These are phyloP conservation scores for Popillia japonica DNA, from an alignment of 1,140 invertebrate genomes.

Conservation along the genomic window DNA sequence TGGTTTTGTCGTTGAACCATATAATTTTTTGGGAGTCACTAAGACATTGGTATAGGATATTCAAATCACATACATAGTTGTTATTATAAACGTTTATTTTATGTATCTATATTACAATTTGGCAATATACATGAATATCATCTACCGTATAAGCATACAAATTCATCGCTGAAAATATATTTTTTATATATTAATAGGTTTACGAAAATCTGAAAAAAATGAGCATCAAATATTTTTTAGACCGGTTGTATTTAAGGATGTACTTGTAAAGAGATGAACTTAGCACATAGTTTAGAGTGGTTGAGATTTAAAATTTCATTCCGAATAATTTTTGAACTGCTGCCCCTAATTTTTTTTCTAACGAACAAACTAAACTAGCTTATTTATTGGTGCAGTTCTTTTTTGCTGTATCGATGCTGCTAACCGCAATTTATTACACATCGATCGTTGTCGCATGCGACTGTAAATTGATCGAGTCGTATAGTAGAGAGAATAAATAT, in stretches of 20 bases:
- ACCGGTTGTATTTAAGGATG: no score
- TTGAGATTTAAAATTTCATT: neutral
- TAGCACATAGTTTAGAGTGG: no score
- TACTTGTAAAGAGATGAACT: no score
- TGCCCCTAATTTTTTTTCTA: neutral
- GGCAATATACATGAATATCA: constrained; percentile 51
- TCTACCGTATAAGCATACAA: constrained; percentile 51
- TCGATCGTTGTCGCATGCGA: neutral
- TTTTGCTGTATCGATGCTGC: neutral
- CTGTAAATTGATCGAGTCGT: constrained; percentile 1
- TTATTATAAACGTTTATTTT: constrained; percentile 51
- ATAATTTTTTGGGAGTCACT: no score
- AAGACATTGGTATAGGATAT: no score
- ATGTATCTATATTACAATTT: constrained; percentile 51
- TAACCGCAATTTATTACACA: neutral
- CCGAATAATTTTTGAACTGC: neutral
- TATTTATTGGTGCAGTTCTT: neutral
- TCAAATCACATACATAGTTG: constrained; percentile 12
- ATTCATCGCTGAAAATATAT: constrained; percentile 45
- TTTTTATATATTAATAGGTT: constrained; percentile 19
- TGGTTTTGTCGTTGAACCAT: no score
- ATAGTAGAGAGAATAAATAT: neutral
- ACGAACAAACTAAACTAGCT: neutral
- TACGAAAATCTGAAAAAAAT: neutral
- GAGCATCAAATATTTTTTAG: neutral